Conservation (phyloP, 2,888 invertebrate species). For the Neoitamus cyanurus region DNA sequence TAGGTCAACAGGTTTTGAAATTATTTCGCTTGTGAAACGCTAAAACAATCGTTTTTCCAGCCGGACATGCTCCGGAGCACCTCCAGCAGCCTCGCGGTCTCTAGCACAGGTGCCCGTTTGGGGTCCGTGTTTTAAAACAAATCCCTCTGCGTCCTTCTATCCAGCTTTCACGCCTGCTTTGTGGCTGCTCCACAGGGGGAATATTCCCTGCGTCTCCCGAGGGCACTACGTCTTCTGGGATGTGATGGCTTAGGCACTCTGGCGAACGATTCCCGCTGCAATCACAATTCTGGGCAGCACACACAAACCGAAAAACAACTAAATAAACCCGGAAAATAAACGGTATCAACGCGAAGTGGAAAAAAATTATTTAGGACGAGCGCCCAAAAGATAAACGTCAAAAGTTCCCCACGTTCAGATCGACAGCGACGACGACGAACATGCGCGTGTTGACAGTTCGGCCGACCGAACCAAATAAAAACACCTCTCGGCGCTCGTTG, state of each 20-base stretch:
- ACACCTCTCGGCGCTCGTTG: constrained; percentile 13
- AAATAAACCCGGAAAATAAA: constrained; percentile 9
- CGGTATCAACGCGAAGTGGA: neutral
- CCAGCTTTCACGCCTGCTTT: neutral
- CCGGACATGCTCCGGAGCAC: neutral
- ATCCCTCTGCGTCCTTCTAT: neutral
- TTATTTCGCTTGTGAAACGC: constrained; percentile 29
- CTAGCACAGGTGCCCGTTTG: neutral
- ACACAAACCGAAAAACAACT: neutral
- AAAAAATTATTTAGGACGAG: constrained; percentile 41
- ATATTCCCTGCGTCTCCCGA: neutral
- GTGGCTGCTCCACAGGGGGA: neutral
- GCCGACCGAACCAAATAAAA: constrained; percentile 39
- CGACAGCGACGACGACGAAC: constrained; percentile 29
- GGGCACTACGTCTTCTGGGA: neutral
- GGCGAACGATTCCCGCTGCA: neutral
- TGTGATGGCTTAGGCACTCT: neutral
- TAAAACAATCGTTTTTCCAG: constrained; percentile 25
- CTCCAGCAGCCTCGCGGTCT: neutral
- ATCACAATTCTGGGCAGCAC: neutral
- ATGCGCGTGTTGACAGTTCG: constrained; percentile 40
- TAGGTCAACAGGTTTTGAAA: constrained; percentile 67
- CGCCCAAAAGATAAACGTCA: constrained; percentile 37
- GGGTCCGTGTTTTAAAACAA: neutral
- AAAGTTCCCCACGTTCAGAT: constrained; percentile 34